Evolutionary conservation across 2,113 vertebrate genomes (phyloP), one percentile per base, ranked within the genome.

Genomic region (Boulengeromyrus knoepffleri): DNA sequence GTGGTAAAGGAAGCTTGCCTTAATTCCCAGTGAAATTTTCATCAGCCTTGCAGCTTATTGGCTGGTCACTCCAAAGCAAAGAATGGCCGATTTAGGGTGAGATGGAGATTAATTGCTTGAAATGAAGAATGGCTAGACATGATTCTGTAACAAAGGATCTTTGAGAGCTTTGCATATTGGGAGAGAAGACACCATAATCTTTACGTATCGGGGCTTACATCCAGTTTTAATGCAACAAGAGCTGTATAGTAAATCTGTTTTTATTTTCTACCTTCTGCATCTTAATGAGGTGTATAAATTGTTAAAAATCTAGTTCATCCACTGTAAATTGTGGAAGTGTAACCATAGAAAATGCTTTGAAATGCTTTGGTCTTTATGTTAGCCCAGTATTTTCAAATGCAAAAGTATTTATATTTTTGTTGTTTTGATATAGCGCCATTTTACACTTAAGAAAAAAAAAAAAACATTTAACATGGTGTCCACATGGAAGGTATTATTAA

Each of bases 71-170:
- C 24, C 42, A 85, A 27, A 85, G n/a, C 21, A 27, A 46, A 46
- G 80, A 84, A 21, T 84, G 39, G 8, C 6, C 21, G 46, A 49
- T 10, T 47, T 46, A 49, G 21, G 46, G 24, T 12, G 83, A 85
- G 46, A 85, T n/a, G 39, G 56, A 89, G 88, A 90, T 90, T 86
- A 87, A 87, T 70, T 90, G 31, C 56, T 66, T 31, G 24, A 50
- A 90, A 70, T 85, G 19, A 47, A 24, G 27, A 27, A 42, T 53
- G 58, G 31, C 45, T 42, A 74, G 52, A 87, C 66, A 52, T 70
- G 27, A 87, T 45, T 36, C 49, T 70, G 42, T 10, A 70, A 87
- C 83, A 90, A 90, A 70, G 84, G 84, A 50, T 70, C 15, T 31
- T 87, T 10, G 19, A 74, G 89, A 50, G 56, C 84, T 87, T 46